Conservation (phyloP, 2,113 vertebrate species). For the Ophthalmotilapia sp. region DNA sequence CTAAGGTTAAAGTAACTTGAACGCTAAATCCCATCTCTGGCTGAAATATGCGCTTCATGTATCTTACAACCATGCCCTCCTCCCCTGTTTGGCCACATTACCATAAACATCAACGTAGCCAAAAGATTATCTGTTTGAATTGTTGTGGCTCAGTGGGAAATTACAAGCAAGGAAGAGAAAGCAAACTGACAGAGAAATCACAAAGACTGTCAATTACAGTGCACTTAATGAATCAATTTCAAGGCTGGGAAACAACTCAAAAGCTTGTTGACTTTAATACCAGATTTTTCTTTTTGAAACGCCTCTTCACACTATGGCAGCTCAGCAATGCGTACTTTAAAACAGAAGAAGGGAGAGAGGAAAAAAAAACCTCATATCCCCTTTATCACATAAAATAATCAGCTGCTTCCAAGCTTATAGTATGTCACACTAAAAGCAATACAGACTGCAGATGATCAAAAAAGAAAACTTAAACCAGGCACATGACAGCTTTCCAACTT, state of each 20-base stretch:
- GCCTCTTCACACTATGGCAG: background rate
- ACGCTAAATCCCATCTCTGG: background rate
- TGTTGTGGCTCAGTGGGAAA: background rate
- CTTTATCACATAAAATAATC: background rate
- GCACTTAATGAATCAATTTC: constrained; percentile 29
- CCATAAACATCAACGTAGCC: constrained; percentile 19
- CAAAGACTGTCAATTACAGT: background rate
- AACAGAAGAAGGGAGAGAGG: background rate
- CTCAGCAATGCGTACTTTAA: background rate
- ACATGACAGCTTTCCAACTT: background rate
- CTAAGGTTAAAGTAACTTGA: background rate
- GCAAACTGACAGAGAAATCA: constrained; percentile 33
- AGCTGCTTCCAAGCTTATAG: background rate
- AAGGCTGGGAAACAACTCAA: background rate
- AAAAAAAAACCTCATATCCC: background rate
- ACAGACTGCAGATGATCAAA: background rate
- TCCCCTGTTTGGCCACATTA: background rate
- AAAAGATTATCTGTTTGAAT: constrained; percentile 27
- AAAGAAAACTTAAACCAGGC: background rate
- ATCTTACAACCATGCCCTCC: background rate
- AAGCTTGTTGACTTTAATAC: background rate
- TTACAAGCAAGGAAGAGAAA: background rate
- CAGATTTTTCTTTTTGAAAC: background rate
- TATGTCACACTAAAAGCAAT: background rate
- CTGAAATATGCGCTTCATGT: background rate